Percentiles rank a stretch among this genome's conserved stretches.
These are phyloP conservation scores for Scomber japonicus DNA, from an alignment of 2,113 vertebrate genomes.

Conservation along the genomic window DNA sequence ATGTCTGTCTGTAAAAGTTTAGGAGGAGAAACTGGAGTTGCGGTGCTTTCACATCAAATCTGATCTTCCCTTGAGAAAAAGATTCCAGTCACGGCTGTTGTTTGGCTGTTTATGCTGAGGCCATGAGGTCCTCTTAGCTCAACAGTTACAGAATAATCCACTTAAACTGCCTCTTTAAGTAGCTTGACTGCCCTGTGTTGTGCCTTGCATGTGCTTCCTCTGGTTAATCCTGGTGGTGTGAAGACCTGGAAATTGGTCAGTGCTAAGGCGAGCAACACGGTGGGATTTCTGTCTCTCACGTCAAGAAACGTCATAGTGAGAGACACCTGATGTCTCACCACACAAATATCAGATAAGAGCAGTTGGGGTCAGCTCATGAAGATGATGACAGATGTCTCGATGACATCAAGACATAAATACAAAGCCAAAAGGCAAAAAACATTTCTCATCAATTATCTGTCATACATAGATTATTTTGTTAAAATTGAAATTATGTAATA, in stretches of 20 bases:
- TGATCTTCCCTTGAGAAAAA: conserved; percentile 4
- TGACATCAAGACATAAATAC: not conserved
- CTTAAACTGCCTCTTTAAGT: conserved; percentile 70
- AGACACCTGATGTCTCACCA: conserved; percentile 1
- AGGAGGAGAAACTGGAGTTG: not conserved
- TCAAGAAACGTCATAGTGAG: conserved; percentile 40
- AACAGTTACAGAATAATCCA: conserved; percentile 69
- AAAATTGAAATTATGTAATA: not conserved
- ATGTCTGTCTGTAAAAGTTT: not conserved
- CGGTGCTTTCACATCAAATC: not conserved
- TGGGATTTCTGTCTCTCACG: conserved; percentile 51
- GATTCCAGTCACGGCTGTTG: conserved; percentile 29
- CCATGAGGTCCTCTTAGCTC: conserved; percentile 49
- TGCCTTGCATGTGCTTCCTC: conserved; percentile 55
- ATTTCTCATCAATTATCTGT: not conserved
- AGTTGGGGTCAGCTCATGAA: not conserved
- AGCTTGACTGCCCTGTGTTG: conserved; percentile 49
- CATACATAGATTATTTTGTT: not conserved
- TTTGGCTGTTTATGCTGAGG: conserved; percentile 32
- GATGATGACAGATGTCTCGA: not conserved
- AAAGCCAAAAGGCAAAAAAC: not conserved
- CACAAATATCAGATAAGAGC: not conserved
- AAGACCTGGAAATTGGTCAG: conserved; percentile 41
- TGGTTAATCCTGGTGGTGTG: conserved; percentile 61
- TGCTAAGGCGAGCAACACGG: conserved; percentile 18